Base-by-base conservation (phyloP, 2,888 invertebrate genomes). In the Ethmia dodecea region DNA sequence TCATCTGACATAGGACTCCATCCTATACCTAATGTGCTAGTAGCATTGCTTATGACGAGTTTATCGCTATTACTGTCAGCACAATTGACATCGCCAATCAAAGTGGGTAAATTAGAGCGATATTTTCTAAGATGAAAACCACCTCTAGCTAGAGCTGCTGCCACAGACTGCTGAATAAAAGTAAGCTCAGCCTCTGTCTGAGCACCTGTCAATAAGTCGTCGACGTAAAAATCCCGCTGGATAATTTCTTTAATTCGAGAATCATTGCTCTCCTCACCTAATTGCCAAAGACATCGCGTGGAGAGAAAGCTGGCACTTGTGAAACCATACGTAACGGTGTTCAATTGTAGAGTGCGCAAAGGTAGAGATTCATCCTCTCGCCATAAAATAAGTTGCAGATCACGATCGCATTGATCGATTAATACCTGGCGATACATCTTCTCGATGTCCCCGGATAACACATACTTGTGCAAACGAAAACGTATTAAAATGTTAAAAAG, bases 391-490 rank as follows among this genome's bases (percentile, higher is more conserved):
- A 40, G n/a, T 26, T 41, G 43, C n/a, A 41, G 31, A 11, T 38
- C 16, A 1, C 40, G 31, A 22, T 43, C 35, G n/a, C 16, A 22
- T 11, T 41, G 35, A n/a, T 26, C 15, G 2, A 32, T 9, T 8
- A 1, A 5, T 5, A 28, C 11, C 24, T 35, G 35, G 0, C 39
- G n/a, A 10, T 35, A 48, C 43, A 44, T 41, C 37, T 49, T 46
- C 10, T 49, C 42, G 5, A 48, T 43, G 10, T 47, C 47, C 2
- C 37, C 49, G 0, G 45, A 39, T 0, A 47, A 11, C 3, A 47
- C 32, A 26, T 38, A 53, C 12, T 20, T 40, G 16, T 47, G 40
- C 5, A 28, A 37, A 8, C 46, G 41, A 32, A 40, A 40, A 1
- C 45, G 26, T 3, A 42, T 1, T 1, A 47, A 27, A 15, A 43